Evolutionary conservation across 2,797 vertebrate species (phyloP), one percentile per base, ranked within the genome.

Genomic region (Urocyon cinereoargenteus): DNA sequence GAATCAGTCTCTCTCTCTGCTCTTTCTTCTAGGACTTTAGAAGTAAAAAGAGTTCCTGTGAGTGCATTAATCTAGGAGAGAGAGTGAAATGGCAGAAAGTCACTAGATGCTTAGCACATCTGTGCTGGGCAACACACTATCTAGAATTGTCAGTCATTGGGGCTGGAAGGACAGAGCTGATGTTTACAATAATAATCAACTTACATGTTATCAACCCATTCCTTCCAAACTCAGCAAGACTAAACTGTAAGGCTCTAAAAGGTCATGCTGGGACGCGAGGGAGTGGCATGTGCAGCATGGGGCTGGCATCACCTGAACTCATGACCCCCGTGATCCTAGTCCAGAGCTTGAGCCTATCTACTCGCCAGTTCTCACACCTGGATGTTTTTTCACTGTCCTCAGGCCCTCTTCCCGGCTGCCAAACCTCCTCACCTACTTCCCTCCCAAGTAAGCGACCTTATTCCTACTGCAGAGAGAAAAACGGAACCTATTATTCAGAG

Each of bases 11-110:
- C 99, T 95, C 99, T 99, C 97, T 99, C 99, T 3, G 99, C 99
- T 97, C 99, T 99, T 92, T 99, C 99, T 98, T 99, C 99, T 86
- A 99, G 98, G 49, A 99, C 99, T 99, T 99, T 99, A 51, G 99
- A 99, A 7, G 99, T 99, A 98, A 99, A 99, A 96, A 99, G 98
- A 16, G 98, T 79, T 70, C 99, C 99, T 1, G 99, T 99, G 91
- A 99, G 99, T 4, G 99, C 99, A 16, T 99, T 99, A 70, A 99
- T 99, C 99, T 99, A 86, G 64, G 94, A 94, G 98, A 97, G 97
- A 98, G 13, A 72, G 84, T 14, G 64, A 96, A 75, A 96, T 0
- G 31, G 91, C 49, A 91, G 86, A 85, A 51, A 4, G 93, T 97
- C 97, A 97, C 16, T 93, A 34, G 64, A 90, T 57, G 85, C 53